Percentiles rank a stretch among this genome's conserved stretches.
These are phyloP conservation scores for Agonopterix heracliana DNA, from an alignment of 2,888 invertebrate genomes.

Conservation along the genomic window DNA sequence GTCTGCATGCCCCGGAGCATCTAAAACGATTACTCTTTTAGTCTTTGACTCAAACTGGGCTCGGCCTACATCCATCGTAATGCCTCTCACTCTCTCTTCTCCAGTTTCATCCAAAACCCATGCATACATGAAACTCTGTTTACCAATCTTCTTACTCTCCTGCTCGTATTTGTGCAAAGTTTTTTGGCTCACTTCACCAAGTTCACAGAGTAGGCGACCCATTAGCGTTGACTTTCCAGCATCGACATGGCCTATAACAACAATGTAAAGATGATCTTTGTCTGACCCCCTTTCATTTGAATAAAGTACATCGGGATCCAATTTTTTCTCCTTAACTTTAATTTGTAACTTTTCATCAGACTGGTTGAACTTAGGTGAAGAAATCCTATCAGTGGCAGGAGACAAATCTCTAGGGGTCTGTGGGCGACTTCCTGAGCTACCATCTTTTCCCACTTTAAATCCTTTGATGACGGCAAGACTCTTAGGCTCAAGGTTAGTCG, in stretches of 20 bases:
- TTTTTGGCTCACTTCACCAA: slow-evolving; percentile 91
- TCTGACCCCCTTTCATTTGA: slow-evolving; percentile 84
- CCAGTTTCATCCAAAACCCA: slow-evolving; percentile 99
- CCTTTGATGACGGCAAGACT: slow-evolving; percentile 70
- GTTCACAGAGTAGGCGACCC: slow-evolving; percentile 92
- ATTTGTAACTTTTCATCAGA: slow-evolving; percentile 57
- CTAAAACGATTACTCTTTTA: slow-evolving; percentile 89
- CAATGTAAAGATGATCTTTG: slow-evolving; percentile 93
- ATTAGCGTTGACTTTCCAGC: slow-evolving; percentile 98
- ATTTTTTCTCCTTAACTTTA: slow-evolving; percentile 72
- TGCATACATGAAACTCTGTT: slow-evolving; percentile 98
- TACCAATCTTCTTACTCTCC: slow-evolving; percentile 97
- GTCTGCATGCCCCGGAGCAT: slow-evolving; percentile 99
- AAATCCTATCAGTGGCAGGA: slow-evolving; percentile 78
- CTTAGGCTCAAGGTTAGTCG: slow-evolving; percentile 62
- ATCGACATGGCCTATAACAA: slow-evolving; percentile 97
- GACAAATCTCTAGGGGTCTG: slow-evolving; percentile 82
- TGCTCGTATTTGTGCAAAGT: slow-evolving; percentile 98
- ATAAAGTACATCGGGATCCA: slow-evolving; percentile 79
- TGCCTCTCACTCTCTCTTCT: slow-evolving; percentile 96
- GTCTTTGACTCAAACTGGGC: slow-evolving; percentile 93
- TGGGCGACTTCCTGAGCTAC: slow-evolving; percentile 39
- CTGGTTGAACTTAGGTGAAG: slow-evolving; percentile 53
- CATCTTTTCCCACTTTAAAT: slow-evolving; percentile 65
- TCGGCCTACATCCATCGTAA: slow-evolving; percentile 98